Evolutionary conservation across 2,113 vertebrate genomes (phyloP), one percentile per base, ranked within the genome.

Genomic region (Clarias batrachus): DNA sequence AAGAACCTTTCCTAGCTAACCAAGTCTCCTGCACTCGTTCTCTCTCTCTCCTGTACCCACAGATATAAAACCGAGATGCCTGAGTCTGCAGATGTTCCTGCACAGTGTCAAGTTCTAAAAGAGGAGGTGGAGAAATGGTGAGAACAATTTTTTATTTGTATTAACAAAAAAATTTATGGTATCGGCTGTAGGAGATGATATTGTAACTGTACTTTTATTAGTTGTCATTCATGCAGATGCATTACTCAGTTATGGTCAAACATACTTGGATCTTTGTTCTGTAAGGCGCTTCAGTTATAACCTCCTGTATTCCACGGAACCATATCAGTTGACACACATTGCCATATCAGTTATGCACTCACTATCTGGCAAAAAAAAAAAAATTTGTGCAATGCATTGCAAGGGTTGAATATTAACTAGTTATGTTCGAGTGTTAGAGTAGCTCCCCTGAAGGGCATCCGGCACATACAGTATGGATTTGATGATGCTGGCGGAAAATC

Each of bases 101-200:
- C 56, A 71, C 83, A 88, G 74, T 90, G 89, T 63, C 82, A 79
- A 27, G 85, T 82, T 21, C 63, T 81, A 19, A 90, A 90, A 81
- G 85, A 88, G 5, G 86, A 90, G 41, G 81, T 86, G 86, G 87
- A 89, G 52, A 90, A 90, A 81, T 90, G 89, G 89, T 90, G 74
- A 90, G 89, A 82, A 27, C 52, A 17, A 63, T 30, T 73, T 86
- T 86, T 13, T 2, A 27, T 56, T 52, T 30, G 30, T 66, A 81
- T 27, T 68, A 77, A 68, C 63, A 70, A 81, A 54, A 33, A n/a
- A 73, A 57, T 56, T 48, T 48, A 48, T 7, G 48, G 48, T 52
- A 63, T 30, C 37, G 79, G 7, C 25, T 48, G 12, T 52, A 27
- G 30, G 25, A 12, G 13, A 41, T 65, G 54, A 56, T 68, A 54